These are phyloP conservation scores for Cyphomyrus discorhynchus DNA, from an alignment of 2,113 vertebrate genomes.

Conservation along the genomic window DNA sequence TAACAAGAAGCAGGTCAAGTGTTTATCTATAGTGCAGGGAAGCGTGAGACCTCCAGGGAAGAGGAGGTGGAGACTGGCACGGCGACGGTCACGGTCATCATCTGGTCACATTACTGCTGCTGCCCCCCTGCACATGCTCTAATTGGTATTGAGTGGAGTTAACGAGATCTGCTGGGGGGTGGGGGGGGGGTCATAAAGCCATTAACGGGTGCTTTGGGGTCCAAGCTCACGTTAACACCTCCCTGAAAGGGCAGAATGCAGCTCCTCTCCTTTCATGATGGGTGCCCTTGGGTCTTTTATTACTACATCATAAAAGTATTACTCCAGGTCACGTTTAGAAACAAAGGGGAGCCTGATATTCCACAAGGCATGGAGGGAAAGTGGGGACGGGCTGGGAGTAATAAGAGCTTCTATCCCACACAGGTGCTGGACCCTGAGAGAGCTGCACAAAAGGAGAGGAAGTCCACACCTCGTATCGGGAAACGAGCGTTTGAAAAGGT, in stretches of 20 bases:
- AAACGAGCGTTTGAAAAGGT: background rate
- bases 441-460: background rate
- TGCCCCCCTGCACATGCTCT: conserved; percentile 52
- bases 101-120: conserved; percentile 36
- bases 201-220: conserved; percentile 25
- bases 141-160: conserved; percentile 55
- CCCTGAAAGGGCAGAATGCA: background rate
- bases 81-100: background rate
- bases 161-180: conserved; percentile 43
- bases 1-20: background rate
- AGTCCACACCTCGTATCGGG: background rate
- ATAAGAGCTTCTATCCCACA: background rate
- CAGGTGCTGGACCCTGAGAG: background rate
- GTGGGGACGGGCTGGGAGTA: background rate
- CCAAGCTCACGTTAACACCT: conserved; percentile 35
- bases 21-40: background rate
- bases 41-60: background rate
- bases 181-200: conserved; percentile 40
- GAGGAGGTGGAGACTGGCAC: background rate
- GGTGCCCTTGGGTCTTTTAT: background rate
- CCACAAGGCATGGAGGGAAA: background rate
- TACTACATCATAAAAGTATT: background rate
- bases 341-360: background rate
- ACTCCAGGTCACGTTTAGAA: background rate
- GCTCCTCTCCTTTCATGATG: background rate